Conservation (phyloP, 23 tunicate genomes). For the Oikopleura vanhoeffeni region DNA sequence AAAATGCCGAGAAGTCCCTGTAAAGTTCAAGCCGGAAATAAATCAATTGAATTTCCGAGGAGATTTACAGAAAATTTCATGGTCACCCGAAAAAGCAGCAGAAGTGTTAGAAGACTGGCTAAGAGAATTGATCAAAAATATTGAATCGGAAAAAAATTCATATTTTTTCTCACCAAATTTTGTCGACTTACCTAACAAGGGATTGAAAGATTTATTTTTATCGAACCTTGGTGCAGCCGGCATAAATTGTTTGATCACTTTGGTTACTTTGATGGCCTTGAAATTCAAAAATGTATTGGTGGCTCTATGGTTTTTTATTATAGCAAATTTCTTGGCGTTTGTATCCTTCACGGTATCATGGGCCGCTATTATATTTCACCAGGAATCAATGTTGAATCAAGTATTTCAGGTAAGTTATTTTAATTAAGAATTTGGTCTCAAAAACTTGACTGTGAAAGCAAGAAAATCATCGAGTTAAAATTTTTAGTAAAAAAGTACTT, state of each 20-base stretch:
- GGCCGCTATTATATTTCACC: constrained; percentile 5
- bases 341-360: background rate
- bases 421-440: too few species aligned
- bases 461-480: too few species aligned
- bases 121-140: background rate
- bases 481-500: too few species aligned
- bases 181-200: background rate
- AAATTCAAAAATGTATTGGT: background rate
- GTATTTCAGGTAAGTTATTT: too few species aligned
- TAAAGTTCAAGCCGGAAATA: background rate
- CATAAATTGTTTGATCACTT: too few species aligned
- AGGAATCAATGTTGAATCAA: too few species aligned
- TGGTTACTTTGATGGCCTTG: too few species aligned
- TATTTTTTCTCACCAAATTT: background rate
- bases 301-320: background rate
- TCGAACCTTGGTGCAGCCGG: too few species aligned
- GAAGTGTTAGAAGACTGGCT: background rate
- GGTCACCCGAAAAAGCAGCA: background rate
- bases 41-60: background rate
- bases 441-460: too few species aligned
- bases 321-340: background rate
- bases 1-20: background rate
- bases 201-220: too few species aligned
- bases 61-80: background rate
- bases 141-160: background rate